Evolutionary conservation across 2,888 invertebrate genomes (phyloP).

Genomic region (Dioctria linearis): DNA sequence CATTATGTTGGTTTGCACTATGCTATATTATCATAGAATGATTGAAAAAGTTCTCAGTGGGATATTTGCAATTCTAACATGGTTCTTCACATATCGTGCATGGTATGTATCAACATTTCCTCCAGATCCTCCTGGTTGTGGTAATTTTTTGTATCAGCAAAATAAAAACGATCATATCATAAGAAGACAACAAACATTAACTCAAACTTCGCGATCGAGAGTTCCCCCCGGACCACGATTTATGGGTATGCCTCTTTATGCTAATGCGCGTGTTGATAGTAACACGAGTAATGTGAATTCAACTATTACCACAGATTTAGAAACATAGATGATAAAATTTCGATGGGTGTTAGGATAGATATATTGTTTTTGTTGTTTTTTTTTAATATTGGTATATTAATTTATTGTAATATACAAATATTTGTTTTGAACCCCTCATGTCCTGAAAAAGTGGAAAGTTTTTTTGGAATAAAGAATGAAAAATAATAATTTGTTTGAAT

Average conservation of each 20-base stretch:
- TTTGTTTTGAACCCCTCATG: no score
- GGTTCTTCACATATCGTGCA: conserved; percentile 91
- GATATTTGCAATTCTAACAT: conserved; percentile 87
- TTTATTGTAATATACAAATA: no score
- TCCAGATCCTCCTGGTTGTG: conserved; percentile 84
- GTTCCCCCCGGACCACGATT: conserved; percentile 73
- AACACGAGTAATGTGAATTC: neutral
- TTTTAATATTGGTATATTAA: neutral
- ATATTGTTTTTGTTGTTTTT: neutral
- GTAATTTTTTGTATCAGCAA: conserved; percentile 84
- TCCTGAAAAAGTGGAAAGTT: no score
- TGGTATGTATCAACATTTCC: conserved; percentile 79
- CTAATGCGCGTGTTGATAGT: conserved; percentile 58
- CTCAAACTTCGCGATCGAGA: conserved; percentile 26
- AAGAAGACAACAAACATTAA: conserved; percentile 60
- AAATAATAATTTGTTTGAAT: no score
- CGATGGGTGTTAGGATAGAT: neutral
- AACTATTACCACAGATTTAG: neutral
- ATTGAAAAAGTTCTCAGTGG: conserved; percentile 94
- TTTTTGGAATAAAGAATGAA: no score
- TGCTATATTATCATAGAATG: conserved; percentile 96
- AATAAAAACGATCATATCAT: conserved; percentile 71
- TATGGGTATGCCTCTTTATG: conserved; percentile 86
- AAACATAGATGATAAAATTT: neutral
- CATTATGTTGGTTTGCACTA: conserved; percentile 92